phyloP scores from a whole-genome alignment of 2,113 vertebrate genomes.

The Oplegnathus fasciatus region DNA sequence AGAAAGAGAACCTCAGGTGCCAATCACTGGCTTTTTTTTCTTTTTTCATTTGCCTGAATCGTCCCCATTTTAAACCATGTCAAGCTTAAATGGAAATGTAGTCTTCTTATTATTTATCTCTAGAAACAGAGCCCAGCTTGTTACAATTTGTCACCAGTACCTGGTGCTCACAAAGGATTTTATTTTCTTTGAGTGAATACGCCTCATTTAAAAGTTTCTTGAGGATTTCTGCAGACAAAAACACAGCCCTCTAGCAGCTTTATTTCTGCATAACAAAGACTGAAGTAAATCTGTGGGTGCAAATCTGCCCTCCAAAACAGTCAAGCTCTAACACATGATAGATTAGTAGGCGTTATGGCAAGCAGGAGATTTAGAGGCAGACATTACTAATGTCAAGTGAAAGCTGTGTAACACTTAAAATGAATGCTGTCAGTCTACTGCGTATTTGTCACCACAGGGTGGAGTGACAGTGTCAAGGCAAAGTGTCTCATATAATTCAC shows the following conservation, averaged over 20 bases:
- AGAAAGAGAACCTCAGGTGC: not conserved
- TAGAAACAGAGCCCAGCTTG: not conserved
- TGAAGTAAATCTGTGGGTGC: conserved; percentile 9
- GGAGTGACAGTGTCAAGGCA: conserved; percentile 29
- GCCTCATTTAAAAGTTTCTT: conserved; percentile 4
- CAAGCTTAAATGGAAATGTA: not conserved
- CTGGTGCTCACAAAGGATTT: not conserved
- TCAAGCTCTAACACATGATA: conserved; percentile 38
- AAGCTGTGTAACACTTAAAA: conserved; percentile 35
- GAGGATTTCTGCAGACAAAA: conserved; percentile 7
- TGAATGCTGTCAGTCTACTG: conserved; percentile 18
- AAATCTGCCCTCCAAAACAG: conserved; percentile 1
- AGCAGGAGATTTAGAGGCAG: conserved; percentile 47
- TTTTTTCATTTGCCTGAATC: not conserved
- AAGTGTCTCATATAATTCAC: conserved; percentile 38
- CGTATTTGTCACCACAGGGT: conserved; percentile 14
- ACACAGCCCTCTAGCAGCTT: not conserved
- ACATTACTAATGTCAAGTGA: conserved; percentile 47
- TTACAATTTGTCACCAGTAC: conserved; percentile 13
- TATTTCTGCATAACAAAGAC: conserved; percentile 5
- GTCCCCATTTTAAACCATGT: conserved; percentile 21
- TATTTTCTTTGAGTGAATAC: not conserved
- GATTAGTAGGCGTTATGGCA: conserved; percentile 37
- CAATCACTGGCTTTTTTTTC: not conserved
- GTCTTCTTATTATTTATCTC: conserved; percentile 26